A percentile compares a stretch with the other conserved stretches of the same genome.
Conservation (phyloP, 2,113 vertebrate species). For the Coturnix japonica region DNA sequence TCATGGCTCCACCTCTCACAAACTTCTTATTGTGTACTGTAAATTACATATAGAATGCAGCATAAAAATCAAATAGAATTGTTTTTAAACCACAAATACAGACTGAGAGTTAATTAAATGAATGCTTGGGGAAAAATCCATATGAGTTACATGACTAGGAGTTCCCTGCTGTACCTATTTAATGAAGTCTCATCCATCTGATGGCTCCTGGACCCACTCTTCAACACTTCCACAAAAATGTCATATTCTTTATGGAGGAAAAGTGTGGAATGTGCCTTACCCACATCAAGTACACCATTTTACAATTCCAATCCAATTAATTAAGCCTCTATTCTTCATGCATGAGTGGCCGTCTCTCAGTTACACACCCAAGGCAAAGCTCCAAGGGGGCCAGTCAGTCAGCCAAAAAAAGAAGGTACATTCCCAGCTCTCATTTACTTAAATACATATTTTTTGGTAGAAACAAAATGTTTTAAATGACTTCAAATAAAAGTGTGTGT, state of each 20-base stretch:
- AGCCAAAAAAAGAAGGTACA: slow-evolving; percentile 27
- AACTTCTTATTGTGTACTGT: slow-evolving; percentile 76
- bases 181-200: slow-evolving; percentile 75
- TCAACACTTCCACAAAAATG: slow-evolving; percentile 74
- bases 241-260: slow-evolving; percentile 73
- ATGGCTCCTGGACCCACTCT: slow-evolving; percentile 71
- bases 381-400: slow-evolving; percentile 55
- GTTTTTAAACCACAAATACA: slow-evolving; percentile 68
- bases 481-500: neutral
- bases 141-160: slow-evolving; percentile 45
- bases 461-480: slow-evolving; percentile 27
- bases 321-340: slow-evolving; percentile 75
- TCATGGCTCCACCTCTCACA: slow-evolving; percentile 69
- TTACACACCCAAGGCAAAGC: slow-evolving; percentile 65
- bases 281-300: slow-evolving; percentile 72
- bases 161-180: slow-evolving; percentile 72
- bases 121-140: neutral
- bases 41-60: slow-evolving; percentile 72
- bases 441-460: slow-evolving; percentile 33
- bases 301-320: slow-evolving; percentile 75
- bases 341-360: slow-evolving; percentile 62
- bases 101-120: slow-evolving; percentile 69
- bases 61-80: slow-evolving; percentile 74
- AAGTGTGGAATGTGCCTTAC: slow-evolving; percentile 68
- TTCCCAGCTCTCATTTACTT: slow-evolving; percentile 45